Conservation (phyloP, 2,113 vertebrate species). For the Gorsachius goisagi region DNA sequence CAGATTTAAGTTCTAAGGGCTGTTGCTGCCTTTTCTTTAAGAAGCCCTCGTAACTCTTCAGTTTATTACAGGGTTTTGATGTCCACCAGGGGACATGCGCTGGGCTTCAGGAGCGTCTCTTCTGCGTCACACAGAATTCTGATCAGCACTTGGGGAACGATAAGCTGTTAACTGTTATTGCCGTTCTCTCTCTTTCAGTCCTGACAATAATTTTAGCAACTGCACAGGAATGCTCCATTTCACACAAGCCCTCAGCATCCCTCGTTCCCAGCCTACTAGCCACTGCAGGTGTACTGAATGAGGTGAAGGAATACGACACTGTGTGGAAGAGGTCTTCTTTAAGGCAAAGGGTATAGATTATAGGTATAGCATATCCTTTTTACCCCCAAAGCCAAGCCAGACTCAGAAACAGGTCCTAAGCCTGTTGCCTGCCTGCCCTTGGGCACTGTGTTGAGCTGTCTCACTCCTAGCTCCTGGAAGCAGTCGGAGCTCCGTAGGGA, state of each 20-base stretch:
- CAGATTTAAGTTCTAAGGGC: not conserved
- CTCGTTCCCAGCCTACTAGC: not conserved
- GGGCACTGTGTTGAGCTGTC: not conserved
- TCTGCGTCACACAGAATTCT: not conserved
- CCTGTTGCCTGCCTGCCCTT: not conserved
- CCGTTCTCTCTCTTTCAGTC: not conserved
- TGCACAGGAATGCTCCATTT: not conserved
- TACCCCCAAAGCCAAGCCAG: not conserved
- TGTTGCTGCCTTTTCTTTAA: not conserved
- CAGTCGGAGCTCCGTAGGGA: not conserved
- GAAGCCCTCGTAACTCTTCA: not conserved
- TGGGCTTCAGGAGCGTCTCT: not conserved
- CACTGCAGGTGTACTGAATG: not conserved
- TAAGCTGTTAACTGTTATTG: not conserved
- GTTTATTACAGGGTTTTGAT: not conserved
- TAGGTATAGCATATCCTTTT: not conserved
- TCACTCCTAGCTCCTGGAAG: not conserved
- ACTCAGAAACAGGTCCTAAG: not conserved
- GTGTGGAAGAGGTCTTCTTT: not conserved
- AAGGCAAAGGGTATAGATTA: not conserved
- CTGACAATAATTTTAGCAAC: conserved; percentile 10
- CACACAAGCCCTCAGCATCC: not conserved
- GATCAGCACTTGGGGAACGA: not conserved
- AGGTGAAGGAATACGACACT: not conserved
- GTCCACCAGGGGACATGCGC: not conserved